phyloP scores from a whole-genome alignment of 2,797 vertebrate species.

The Ctenosaura bakeri region DNA sequence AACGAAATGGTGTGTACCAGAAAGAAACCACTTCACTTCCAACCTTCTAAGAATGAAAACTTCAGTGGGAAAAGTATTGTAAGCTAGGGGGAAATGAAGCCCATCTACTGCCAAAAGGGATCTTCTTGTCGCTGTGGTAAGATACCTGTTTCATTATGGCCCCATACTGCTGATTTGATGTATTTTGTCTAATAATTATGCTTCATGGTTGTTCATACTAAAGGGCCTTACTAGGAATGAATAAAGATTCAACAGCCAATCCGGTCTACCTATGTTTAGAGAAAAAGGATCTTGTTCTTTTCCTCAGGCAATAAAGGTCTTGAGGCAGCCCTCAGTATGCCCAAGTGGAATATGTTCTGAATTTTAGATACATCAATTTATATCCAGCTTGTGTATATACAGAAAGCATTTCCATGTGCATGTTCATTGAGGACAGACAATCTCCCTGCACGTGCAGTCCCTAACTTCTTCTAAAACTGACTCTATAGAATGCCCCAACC shows the following conservation, averaged over 20 bases:
- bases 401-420: neutral
- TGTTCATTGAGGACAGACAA: too few species aligned
- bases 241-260: too few species aligned
- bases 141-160: neutral
- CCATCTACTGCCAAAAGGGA: neutral
- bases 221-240: neutral
- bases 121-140: neutral
- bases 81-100: neutral
- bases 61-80: neutral
- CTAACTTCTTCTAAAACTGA: neutral
- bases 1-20: neutral
- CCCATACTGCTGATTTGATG: neutral
- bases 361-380: neutral
- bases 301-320: too few species aligned
- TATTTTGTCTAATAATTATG: neutral
- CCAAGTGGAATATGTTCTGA: neutral
- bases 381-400: neutral
- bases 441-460: neutral
- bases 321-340: neutral
- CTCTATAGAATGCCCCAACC: neutral
- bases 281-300: too few species aligned
- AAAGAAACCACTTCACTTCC: neutral
- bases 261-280: too few species aligned
- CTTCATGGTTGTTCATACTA: neutral
- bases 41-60: neutral